Evolutionary conservation across 1,140 invertebrate species (phyloP).

Genomic region (Anastrepha ludens): DNA sequence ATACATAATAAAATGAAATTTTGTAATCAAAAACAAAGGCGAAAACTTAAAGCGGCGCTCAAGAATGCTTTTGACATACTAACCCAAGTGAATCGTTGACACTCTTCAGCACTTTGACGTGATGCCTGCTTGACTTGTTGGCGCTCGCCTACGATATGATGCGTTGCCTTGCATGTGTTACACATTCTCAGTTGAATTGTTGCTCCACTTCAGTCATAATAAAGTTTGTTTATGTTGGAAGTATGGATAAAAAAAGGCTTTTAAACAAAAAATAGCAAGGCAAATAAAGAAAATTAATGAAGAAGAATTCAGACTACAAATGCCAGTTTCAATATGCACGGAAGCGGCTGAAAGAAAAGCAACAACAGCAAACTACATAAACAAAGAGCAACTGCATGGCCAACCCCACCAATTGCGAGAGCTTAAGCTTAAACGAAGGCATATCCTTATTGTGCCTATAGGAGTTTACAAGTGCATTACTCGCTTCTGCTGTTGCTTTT

Average conservation of each 20-base stretch:
- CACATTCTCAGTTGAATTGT: not conserved
- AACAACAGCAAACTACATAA: too few relatives aligned
- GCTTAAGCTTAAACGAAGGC: not conserved
- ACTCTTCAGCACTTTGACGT: slow-evolving; percentile 19
- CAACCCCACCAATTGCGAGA: not conserved
- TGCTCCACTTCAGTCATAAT: slow-evolving; percentile 38
- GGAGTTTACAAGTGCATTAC: not conserved
- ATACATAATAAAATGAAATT: not conserved
- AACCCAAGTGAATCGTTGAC: slow-evolving; percentile 46
- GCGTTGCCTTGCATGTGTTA: not conserved
- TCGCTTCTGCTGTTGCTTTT: not conserved
- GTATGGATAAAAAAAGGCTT: too few relatives aligned
- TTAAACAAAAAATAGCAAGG: too few relatives aligned
- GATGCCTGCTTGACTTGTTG: not conserved
- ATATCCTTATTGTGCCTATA: not conserved
- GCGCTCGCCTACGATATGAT: not conserved
- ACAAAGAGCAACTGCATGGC: not conserved
- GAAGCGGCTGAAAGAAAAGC: not conserved
- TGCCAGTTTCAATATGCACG: not conserved
- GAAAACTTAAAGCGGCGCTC: not conserved
- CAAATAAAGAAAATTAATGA: too few relatives aligned
- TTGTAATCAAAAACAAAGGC: not conserved
- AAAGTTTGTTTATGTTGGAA: not conserved
- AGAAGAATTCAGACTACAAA: not conserved
- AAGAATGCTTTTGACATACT: slow-evolving; percentile 32